Percentiles rank a stretch among this genome's conserved stretches.
These are phyloP conservation scores for Heliconius nattereri DNA, from an alignment of 1,140 invertebrate species.

Conservation along the genomic window DNA sequence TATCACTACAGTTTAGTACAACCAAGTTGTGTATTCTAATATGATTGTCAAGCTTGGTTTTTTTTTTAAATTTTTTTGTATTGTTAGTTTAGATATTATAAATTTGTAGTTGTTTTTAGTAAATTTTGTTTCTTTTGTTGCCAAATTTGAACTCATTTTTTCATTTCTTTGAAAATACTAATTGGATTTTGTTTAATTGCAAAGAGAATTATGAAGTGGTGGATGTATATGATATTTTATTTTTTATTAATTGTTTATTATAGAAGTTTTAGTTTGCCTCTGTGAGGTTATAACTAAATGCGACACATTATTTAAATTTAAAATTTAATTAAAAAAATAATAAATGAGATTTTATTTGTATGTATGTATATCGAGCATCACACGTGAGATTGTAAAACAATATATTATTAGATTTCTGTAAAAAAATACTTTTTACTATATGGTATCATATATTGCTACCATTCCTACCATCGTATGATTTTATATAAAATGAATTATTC, in stretches of 20 bases:
- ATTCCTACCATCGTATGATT: background rate
- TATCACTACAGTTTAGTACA: too few relatives aligned
- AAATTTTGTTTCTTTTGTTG: background rate
- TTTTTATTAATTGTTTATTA: background rate
- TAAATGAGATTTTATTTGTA: background rate
- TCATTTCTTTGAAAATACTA: background rate
- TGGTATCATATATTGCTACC: background rate
- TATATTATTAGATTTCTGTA: slow-evolving; percentile 8
- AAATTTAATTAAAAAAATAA: background rate
- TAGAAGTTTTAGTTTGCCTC: background rate
- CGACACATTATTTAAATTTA: background rate
- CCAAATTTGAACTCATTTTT: background rate
- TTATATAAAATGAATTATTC: background rate
- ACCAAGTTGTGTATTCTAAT: too few relatives aligned
- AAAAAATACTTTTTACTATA: background rate
- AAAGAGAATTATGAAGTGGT: background rate
- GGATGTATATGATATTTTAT: background rate
- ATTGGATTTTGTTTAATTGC: background rate
- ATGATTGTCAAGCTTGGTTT: too few relatives aligned
- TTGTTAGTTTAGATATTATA: background rate
- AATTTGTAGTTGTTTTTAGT: background rate
- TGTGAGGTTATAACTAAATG: background rate
- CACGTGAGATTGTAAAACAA: slow-evolving; percentile 10
- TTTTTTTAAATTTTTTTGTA: background rate
- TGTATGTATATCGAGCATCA: slow-evolving; percentile 3